These are phyloP conservation scores for Picathartes gymnocephalus DNA, from an alignment of 2,113 vertebrate genomes.

Conservation along the genomic window DNA sequence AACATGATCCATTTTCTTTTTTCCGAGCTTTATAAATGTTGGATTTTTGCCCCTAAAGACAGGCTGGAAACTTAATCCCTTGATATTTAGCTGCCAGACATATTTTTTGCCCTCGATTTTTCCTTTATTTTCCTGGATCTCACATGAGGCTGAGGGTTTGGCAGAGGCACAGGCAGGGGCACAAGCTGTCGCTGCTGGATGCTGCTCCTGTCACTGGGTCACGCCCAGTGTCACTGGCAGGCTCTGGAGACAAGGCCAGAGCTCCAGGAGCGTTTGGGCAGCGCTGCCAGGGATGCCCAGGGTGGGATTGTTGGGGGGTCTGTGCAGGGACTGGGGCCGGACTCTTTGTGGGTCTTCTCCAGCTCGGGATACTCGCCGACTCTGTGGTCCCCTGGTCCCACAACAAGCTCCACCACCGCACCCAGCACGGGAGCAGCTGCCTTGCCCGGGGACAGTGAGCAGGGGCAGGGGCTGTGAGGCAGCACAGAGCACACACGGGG, in stretches of 20 bases:
- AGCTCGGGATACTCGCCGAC: background rate
- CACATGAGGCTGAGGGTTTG: background rate
- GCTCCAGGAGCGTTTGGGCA: background rate
- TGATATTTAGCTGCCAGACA: background rate
- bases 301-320: background rate
- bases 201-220: rapidly evolving
- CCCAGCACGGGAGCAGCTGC: background rate
- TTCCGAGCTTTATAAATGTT: background rate
- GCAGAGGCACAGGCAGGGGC: background rate
- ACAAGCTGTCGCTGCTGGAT: background rate
- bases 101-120: background rate
- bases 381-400: background rate
- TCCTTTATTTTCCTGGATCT: background rate
- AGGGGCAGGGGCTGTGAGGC: background rate
- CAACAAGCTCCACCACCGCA: rapidly evolving
- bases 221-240: rapidly evolving
- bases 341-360: background rate
- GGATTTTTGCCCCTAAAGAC: background rate
- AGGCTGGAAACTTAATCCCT: background rate
- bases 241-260: background rate
- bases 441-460: background rate
- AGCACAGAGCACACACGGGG: background rate
- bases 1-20: background rate
- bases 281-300: background rate
- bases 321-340: background rate